These are phyloP conservation scores for Acarapis woodi DNA, from an alignment of 1,140 invertebrate species.

Conservation along the genomic window DNA sequence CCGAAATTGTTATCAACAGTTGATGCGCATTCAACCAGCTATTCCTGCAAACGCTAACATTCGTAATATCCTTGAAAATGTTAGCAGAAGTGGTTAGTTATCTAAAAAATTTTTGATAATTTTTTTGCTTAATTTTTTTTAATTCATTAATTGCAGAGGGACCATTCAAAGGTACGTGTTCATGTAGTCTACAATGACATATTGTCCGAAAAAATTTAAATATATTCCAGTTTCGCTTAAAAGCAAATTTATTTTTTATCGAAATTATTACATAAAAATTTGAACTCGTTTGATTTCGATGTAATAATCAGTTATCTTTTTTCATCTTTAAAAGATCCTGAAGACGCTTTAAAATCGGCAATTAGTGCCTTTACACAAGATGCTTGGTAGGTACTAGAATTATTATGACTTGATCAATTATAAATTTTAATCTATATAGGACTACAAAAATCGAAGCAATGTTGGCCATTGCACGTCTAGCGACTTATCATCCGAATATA, in stretches of 20 bases:
- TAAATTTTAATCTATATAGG: conserved; percentile 21
- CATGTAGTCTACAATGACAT: no score
- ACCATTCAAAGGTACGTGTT: no score
- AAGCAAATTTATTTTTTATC: no score
- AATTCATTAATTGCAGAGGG: no score
- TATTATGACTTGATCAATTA: background rate
- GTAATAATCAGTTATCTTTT: no score
- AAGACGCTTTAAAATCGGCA: conserved; percentile 28
- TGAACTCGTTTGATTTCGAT: no score
- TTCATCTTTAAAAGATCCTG: no score
- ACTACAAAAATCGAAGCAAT: conserved; percentile 49
- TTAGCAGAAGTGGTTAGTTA: conserved; percentile 9
- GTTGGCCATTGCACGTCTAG: conserved; percentile 34
- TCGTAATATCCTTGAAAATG: conserved; percentile 10
- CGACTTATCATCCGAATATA: conserved; percentile 33
- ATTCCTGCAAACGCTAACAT: conserved; percentile 10
- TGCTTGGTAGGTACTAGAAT: conserved; percentile 36
- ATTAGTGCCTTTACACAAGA: conserved; percentile 32
- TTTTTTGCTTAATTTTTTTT: no score
- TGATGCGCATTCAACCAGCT: conserved; percentile 7
- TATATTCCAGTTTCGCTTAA: no score
- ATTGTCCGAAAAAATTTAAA: no score
- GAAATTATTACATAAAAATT: no score
- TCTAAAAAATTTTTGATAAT: no score
- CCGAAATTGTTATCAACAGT: background rate